Conservation (phyloP, 2,113 vertebrate genomes). For the Pseudorectes ferrugineus region DNA sequence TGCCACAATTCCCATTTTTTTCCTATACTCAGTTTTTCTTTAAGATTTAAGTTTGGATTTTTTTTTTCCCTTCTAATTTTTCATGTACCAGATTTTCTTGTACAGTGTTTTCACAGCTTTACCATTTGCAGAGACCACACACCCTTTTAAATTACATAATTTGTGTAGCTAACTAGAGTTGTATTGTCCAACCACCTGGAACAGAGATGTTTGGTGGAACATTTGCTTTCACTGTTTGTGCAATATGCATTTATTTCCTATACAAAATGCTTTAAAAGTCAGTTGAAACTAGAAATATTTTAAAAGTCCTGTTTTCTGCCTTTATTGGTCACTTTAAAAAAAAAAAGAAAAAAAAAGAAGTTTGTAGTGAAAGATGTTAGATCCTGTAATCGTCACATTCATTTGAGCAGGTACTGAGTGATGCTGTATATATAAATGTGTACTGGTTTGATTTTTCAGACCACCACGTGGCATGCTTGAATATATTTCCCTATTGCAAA, state of each 20-base stretch:
- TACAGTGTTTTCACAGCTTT: constrained; percentile 76
- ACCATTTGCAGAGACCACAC: constrained; percentile 68
- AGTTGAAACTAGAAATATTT: constrained; percentile 80
- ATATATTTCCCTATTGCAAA: constrained; percentile 80
- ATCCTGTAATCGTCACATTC: constrained; percentile 89
- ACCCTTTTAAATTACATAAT: constrained; percentile 59
- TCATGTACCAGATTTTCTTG: constrained; percentile 74
- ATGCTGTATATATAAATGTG: constrained; percentile 86
- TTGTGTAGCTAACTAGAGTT: constrained; percentile 63
- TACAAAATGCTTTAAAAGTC: constrained; percentile 89
- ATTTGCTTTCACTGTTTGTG: constrained; percentile 96
- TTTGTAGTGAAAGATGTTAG: constrained; percentile 85
- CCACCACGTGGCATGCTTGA: constrained; percentile 92
- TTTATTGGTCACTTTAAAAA: constrained; percentile 80
- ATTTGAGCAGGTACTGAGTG: constrained; percentile 99
- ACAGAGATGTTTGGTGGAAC: constrained; percentile 83
- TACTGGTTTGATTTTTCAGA: constrained; percentile 88
- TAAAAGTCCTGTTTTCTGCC: constrained; percentile 75
- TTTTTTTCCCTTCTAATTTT: constrained; percentile 76
- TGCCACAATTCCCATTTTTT: constrained; percentile 82
- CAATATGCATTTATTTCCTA: constrained; percentile 93
- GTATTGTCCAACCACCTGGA: constrained; percentile 76
- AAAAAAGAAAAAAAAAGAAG: constrained; percentile 33
- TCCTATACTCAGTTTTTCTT: constrained; percentile 70
- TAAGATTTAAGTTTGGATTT: constrained; percentile 75